Evolutionary conservation across 2,888 invertebrate species (phyloP).

Genomic region (Parthenolecanium corni): DNA sequence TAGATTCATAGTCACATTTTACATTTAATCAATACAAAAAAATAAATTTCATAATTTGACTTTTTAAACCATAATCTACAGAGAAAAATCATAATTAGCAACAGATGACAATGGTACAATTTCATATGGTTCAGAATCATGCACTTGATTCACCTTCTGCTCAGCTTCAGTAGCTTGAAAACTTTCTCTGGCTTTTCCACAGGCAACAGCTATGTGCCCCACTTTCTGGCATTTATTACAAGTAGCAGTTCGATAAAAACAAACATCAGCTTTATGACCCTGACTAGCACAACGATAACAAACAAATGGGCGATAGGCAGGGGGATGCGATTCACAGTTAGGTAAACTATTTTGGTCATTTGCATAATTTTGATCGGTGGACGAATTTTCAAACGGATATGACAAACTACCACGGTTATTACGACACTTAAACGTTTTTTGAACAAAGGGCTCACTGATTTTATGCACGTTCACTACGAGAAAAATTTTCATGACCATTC

Average conservation of each 20-base stretch:
- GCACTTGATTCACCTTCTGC: neutral
- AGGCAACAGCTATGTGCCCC: neutral
- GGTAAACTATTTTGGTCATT: no score
- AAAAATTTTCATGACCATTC: neutral
- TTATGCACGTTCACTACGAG: neutral
- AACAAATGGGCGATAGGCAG: neutral
- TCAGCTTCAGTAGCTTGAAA: neutral
- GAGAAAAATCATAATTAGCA: neutral
- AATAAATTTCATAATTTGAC: no score
- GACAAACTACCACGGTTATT: neutral
- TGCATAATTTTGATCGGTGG: neutral
- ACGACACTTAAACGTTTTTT: neutral
- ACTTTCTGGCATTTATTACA: neutral
- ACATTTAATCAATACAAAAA: no score
- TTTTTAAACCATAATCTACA: no score
- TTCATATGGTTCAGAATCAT: neutral
- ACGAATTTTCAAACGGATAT: neutral
- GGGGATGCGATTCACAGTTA: neutral
- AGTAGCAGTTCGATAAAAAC: neutral
- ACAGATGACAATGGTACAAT: neutral
- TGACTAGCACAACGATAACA: neutral
- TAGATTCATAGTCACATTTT: no score
- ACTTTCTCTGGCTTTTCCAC: neutral
- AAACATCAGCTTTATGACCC: neutral
- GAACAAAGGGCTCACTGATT: neutral